Evolutionary conservation across 2,888 invertebrate species (phyloP).

Genomic region (Parnassius apollo): DNA sequence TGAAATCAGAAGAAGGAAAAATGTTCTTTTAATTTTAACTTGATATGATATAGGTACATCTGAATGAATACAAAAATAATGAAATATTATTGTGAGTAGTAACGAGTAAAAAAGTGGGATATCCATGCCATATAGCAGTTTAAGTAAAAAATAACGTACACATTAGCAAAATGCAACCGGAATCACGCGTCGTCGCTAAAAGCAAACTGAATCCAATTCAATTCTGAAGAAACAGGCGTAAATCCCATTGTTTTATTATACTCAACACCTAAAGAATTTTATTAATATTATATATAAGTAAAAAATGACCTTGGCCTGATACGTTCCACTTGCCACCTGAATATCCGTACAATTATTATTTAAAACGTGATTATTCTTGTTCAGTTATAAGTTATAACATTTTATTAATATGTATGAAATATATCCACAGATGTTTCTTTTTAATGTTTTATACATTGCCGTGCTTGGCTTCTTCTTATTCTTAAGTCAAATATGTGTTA

Average conservation of each 20-base stretch:
- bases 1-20: too few relatives aligned
- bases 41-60: too few relatives aligned
- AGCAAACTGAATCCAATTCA: conserved; percentile 37
- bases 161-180: conserved; percentile 38
- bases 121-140: conserved; percentile 7
- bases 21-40: too few relatives aligned
- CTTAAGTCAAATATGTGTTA: too few relatives aligned
- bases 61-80: too few relatives aligned
- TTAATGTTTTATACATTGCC: too few relatives aligned
- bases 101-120: not conserved
- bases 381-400: too few relatives aligned
- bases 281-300: conserved; percentile 59
- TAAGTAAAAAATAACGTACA: conserved; percentile 10
- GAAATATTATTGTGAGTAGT: too few relatives aligned
- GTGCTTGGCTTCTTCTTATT: too few relatives aligned
- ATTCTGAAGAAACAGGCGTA: conserved; percentile 38
- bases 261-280: conserved; percentile 40
- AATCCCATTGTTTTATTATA: conserved; percentile 37
- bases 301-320: conserved; percentile 51
- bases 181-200: conserved; percentile 45
- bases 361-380: too few relatives aligned
- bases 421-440: too few relatives aligned
- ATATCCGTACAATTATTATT: not conserved
- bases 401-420: too few relatives aligned
- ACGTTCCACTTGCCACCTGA: conserved; percentile 31